These are phyloP conservation scores for Catocala nupta DNA, from an alignment of 2,888 invertebrate species.

Conservation along the genomic window DNA sequence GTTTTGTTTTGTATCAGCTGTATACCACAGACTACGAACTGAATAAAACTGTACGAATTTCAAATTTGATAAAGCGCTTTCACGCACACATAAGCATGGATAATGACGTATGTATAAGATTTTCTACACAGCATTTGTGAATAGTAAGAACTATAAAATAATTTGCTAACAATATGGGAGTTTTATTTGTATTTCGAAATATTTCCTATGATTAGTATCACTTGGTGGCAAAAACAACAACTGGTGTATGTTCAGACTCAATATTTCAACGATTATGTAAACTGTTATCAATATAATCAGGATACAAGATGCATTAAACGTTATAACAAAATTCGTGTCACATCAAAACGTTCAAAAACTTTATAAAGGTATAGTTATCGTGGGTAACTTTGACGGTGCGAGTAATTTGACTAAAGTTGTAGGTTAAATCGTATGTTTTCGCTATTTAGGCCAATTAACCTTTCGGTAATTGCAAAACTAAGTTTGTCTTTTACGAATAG, in stretches of 20 bases:
- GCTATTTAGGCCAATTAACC: too few relatives aligned
- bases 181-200: conserved; percentile 32
- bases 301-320: conserved; percentile 18
- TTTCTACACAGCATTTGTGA: too few relatives aligned
- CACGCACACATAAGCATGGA: too few relatives aligned
- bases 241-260: conserved; percentile 27
- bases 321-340: conserved; percentile 18
- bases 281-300: conserved; percentile 24
- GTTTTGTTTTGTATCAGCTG: too few relatives aligned
- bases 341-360: conserved; percentile 27
- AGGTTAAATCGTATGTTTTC: too few relatives aligned
- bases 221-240: conserved; percentile 44
- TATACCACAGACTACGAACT: too few relatives aligned
- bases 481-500: too few relatives aligned
- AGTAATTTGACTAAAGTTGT: not conserved
- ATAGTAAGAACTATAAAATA: not conserved
- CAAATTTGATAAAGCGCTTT: too few relatives aligned
- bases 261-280: conserved; percentile 27
- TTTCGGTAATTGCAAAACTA: too few relatives aligned
- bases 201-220: conserved; percentile 44
- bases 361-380: not conserved
- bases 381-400: not conserved
- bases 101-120: too few relatives aligned
- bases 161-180: conserved; percentile 24
- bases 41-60: too few relatives aligned